phyloP scores from a whole-genome alignment of 1,140 invertebrate species.

The Lepidostoma basale region DNA sequence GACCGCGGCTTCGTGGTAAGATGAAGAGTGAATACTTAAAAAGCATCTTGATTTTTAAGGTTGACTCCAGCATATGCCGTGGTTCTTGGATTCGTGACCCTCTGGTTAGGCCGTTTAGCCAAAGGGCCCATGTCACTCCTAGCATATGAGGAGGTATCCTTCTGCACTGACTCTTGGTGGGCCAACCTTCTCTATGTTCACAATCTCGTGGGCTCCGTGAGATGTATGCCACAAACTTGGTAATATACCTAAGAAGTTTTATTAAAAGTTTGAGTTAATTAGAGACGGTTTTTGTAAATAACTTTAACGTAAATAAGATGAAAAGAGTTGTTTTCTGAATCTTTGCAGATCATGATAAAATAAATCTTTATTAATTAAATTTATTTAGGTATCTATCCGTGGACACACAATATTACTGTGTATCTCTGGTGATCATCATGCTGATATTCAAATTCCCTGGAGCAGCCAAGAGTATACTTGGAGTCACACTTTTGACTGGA shows the following conservation, averaged over 20 bases:
- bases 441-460: slow-evolving; percentile 43
- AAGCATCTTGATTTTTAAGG: no score
- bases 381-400: slow-evolving; percentile 56
- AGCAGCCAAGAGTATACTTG: slow-evolving; percentile 43
- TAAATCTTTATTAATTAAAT: no score
- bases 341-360: no score
- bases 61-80: slow-evolving; percentile 54
- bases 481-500: slow-evolving; percentile 44
- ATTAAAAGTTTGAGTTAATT: no score
- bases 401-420: slow-evolving; percentile 54
- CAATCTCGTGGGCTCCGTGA: slow-evolving; percentile 57
- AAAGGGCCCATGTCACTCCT: slow-evolving; percentile 51
- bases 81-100: slow-evolving; percentile 51
- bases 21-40: no score
- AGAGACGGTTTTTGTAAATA: no score
- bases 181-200: slow-evolving; percentile 70
- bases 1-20: no score
- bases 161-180: slow-evolving; percentile 72
- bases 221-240: slow-evolving; percentile 53
- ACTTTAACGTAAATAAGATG: no score
- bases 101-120: slow-evolving; percentile 49
- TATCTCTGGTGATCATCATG: slow-evolving; percentile 50
- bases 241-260: no score
- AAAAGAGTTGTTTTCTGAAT: no score
- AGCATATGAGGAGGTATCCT: slow-evolving; percentile 58